These are phyloP conservation scores for Plestiodon gilberti DNA, from an alignment of 2,113 vertebrate genomes.

Conservation along the genomic window DNA sequence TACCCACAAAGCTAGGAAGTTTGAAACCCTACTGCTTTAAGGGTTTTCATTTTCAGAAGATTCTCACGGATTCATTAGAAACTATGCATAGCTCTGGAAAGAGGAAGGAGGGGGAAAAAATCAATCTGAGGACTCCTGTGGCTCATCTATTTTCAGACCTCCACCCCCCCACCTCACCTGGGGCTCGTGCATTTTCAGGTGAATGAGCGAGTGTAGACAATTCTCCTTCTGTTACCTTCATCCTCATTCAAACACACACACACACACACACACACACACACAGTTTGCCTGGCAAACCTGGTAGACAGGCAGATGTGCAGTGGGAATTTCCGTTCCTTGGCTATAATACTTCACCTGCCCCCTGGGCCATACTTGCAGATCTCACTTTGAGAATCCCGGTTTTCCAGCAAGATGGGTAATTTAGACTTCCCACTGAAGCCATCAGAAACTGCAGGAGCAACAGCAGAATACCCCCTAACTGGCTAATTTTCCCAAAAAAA, in stretches of 20 bases:
- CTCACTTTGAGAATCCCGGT: background rate
- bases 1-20: background rate
- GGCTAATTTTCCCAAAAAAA: background rate
- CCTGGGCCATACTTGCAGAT: background rate
- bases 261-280: background rate
- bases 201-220: background rate
- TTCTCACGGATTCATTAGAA: background rate
- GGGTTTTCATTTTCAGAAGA: background rate
- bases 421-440: background rate
- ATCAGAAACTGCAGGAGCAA: background rate
- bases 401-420: background rate
- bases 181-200: background rate
- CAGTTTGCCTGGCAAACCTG: background rate
- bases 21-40: background rate
- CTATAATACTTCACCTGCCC: background rate
- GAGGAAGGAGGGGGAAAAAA: background rate
- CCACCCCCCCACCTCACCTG: too few relatives aligned
- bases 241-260: background rate
- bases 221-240: background rate
- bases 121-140: background rate
- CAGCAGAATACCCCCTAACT: background rate
- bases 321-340: constrained; percentile 17
- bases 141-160: background rate
- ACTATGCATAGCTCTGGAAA: background rate
- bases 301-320: background rate